Percentiles rank a stretch among this genome's conserved stretches.
These are phyloP conservation scores for Sepioteuthis lessoniana DNA, from an alignment of 2,888 invertebrate species.

Conservation along the genomic window DNA sequence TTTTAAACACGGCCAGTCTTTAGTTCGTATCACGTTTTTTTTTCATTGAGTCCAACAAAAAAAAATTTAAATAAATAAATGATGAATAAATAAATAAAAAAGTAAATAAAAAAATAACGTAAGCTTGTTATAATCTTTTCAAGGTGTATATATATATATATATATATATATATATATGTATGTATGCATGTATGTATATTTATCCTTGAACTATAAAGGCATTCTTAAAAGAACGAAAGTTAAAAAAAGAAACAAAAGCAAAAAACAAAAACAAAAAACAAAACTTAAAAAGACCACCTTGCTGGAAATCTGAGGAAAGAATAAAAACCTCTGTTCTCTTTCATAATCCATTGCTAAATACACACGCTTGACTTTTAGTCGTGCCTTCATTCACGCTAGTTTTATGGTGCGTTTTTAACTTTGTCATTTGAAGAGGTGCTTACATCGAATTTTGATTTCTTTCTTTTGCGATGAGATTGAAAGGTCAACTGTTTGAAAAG, in stretches of 20 bases:
- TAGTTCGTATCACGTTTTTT: background rate
- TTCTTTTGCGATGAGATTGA: background rate
- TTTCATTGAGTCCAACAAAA: background rate
- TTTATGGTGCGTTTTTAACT: background rate
- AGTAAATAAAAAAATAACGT: background rate
- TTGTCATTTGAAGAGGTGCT: slow-evolving; percentile 3
- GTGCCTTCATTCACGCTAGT: background rate
- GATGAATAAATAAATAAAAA: too few species aligned
- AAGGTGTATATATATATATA: background rate
- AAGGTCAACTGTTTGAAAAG: background rate
- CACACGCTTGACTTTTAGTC: background rate
- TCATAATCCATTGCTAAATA: background rate
- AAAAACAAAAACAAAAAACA: too few species aligned
- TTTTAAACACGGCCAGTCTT: background rate
- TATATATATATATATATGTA: too few species aligned
- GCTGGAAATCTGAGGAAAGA: background rate
- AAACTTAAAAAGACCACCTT: background rate
- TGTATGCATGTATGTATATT: too few species aligned
- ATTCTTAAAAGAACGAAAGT: background rate
- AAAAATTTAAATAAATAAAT: background rate
- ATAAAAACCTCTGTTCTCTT: background rate
- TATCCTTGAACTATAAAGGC: background rate
- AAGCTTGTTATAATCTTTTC: slow-evolving; percentile 14
- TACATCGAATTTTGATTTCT: background rate
- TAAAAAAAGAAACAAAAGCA: too few species aligned